phyloP scores from a whole-genome alignment of 2,797 vertebrate genomes.

The Alosa sapidissima region DNA sequence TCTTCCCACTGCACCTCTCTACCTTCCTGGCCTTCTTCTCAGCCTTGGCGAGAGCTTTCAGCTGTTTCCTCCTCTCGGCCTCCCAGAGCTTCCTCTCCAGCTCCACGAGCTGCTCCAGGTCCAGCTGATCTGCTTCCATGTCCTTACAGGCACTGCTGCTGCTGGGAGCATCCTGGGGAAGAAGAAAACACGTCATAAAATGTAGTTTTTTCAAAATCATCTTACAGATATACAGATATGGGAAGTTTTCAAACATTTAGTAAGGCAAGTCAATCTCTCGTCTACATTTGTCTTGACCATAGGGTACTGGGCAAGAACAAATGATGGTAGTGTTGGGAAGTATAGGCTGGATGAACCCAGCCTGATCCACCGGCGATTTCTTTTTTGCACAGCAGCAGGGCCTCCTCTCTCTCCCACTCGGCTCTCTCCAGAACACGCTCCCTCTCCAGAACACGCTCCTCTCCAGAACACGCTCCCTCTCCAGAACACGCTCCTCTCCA shows the following conservation, averaged over 20 bases:
- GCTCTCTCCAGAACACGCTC: no score
- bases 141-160: background rate
- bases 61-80: background rate
- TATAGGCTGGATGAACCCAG: no score
- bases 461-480: no score
- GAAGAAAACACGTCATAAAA: background rate
- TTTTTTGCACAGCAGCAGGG: no score
- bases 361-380: no score
- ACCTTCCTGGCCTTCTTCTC: background rate
- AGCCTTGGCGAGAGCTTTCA: background rate
- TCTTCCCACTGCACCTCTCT: background rate
- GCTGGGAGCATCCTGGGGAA: background rate
- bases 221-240: background rate
- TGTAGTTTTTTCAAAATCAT: no score
- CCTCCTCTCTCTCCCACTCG: no score
- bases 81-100: background rate
- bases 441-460: no score
- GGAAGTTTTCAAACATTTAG: background rate
- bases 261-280: background rate
- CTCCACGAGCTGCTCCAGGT: background rate
- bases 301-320: no score
- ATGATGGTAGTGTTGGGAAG: no score
- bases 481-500: no score
- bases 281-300: background rate
- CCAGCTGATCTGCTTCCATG: background rate